These are phyloP conservation scores for Diaprepes abbreviatus DNA, from an alignment of 2,888 invertebrate species.

Conservation along the genomic window DNA sequence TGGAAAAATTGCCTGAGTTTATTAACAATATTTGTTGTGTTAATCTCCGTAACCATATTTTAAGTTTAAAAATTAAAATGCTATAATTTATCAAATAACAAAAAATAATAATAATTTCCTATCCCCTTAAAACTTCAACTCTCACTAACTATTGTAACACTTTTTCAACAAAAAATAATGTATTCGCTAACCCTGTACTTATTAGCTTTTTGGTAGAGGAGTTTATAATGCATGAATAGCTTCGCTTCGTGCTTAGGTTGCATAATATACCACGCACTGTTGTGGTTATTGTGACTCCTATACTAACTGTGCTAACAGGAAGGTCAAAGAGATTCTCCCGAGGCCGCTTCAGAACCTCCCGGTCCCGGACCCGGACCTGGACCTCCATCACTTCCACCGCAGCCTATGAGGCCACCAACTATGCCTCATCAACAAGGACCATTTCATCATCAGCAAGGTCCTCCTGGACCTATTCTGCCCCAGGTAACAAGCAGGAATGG, in stretches of 20 bases:
- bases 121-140: no score
- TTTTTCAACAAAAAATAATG: no score
- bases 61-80: no score
- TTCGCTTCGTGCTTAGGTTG: neutral
- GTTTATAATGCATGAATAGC: constrained; percentile 6
- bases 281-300: neutral
- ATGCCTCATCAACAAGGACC: constrained; percentile 35
- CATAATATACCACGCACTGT: neutral
- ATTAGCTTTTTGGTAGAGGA: constrained; percentile 7
- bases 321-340: constrained; percentile 29
- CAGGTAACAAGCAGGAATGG: constrained; percentile 24
- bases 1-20: no score
- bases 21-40: no score
- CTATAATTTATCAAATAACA: no score
- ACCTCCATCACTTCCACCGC: constrained; percentile 4
- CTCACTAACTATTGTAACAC: no score
- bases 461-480: constrained; percentile 19
- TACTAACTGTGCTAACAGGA: constrained; percentile 15
- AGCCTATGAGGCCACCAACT: constrained; percentile 44
- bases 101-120: no score
- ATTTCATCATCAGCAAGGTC: constrained; percentile 33
- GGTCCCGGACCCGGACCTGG: constrained; percentile 45
- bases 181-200: neutral
- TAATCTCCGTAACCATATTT: no score
- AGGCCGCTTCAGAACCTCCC: constrained; percentile 26